Base-by-base conservation (phyloP, 2,797 vertebrate species). In the Sebastes matsubarae region DNA sequence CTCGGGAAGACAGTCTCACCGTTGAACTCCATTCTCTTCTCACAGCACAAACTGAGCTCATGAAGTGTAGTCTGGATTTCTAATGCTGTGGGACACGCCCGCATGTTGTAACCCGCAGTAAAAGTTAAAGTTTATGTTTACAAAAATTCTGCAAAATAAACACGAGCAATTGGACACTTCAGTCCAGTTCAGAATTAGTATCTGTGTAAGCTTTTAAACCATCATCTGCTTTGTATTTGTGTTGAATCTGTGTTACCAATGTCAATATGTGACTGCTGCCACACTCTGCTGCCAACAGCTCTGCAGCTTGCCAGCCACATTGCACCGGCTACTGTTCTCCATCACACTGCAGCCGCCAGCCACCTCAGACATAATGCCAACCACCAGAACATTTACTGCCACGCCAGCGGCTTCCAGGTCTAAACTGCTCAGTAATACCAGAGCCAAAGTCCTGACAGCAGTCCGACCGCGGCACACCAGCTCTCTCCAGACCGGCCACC, bases 201-300 rank as follows among this genome's bases (percentile, higher is more conserved):
- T 60, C 20, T 11, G 60, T n/a, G 20, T n/a, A 2, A 32, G 66
- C 52, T 70, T 29, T 58, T 27, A 32, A 24, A 65, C 7, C 16
- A 52, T 72, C 27, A 11, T 65, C 18, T 50, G 42, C 16, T 50
- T 50, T 20, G 42, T 18, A 20, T 50, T 54, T 77, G 73, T 32
- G 10, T 70, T 70, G 42, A 29, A 34, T 66, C 42, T 64, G 54
- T 63, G 30, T 66, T 55, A 57, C 52, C 72, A 64, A 12, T 72
- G 67, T 79, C 79, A 68, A 42, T 68, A 68, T 25, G 16, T 61
- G 52, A 55, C 71, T 50, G 66, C 77, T 86, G 74, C 74, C 67
- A 24, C 32, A 32, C 50, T 34, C 63, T 29, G 42, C 54, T 76
- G 79, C 79, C 79, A 81, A 66, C 52, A 42, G 58, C 30, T 60